Conservation (phyloP, 1,140 invertebrate species). For the Drosophila ananassae region DNA sequence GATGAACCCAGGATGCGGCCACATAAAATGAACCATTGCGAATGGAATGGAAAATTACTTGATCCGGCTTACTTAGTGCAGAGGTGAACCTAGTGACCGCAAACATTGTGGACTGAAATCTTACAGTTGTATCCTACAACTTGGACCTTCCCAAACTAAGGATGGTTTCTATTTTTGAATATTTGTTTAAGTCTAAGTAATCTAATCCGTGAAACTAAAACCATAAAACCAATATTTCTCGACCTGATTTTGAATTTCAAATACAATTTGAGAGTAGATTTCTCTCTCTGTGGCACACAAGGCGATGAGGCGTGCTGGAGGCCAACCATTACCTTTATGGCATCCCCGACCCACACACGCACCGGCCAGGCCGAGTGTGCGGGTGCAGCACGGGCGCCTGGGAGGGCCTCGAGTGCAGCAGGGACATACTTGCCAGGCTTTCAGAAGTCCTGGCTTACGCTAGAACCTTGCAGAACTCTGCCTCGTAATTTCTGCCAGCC, state of each 20-base stretch:
- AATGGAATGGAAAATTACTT: slow-evolving; percentile 22
- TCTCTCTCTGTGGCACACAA: slow-evolving; percentile 10
- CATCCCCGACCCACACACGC: slow-evolving; percentile 11
- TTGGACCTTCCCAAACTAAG: neutral
- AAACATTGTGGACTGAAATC: slow-evolving; percentile 20
- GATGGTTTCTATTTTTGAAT: neutral
- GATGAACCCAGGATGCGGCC: slow-evolving; percentile 1
- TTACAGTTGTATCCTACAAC: neutral
- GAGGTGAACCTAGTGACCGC: slow-evolving; percentile 58
- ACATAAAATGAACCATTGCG: slow-evolving; percentile 49
- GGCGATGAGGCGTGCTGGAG: slow-evolving; percentile 17
- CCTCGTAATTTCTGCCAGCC: slow-evolving; percentile 35
- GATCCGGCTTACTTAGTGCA: slow-evolving; percentile 51
- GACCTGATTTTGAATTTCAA: neutral
- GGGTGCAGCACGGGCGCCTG: slow-evolving; percentile 8
- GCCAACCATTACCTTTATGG: slow-evolving; percentile 32
- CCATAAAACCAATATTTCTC: neutral
- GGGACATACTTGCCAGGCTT: slow-evolving; percentile 43
- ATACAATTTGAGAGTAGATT: neutral
- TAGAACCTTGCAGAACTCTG: slow-evolving; percentile 25
- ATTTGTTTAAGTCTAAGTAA: too few relatives aligned
- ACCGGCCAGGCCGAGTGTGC: slow-evolving; percentile 21
- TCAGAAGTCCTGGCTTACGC: slow-evolving; percentile 28
- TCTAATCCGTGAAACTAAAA: neutral
- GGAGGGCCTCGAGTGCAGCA: slow-evolving; percentile 46